Percentiles rank a stretch among this genome's conserved stretches.
These are phyloP conservation scores for Micoletzkya japonica DNA, from an alignment of 2,888 invertebrate genomes.

Conservation along the genomic window DNA sequence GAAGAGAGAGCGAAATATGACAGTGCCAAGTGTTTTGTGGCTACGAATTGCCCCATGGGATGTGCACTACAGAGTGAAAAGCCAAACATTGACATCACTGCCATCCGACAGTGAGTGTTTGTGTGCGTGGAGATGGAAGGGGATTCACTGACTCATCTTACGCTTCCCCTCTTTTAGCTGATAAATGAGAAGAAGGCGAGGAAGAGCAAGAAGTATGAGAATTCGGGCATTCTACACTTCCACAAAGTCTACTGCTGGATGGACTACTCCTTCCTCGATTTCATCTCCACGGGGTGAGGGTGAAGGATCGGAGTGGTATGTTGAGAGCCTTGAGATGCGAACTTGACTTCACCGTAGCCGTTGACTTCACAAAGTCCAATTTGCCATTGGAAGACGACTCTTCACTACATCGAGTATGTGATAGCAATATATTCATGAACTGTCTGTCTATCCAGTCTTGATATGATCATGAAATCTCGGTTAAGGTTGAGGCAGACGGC, in stretches of 20 bases:
- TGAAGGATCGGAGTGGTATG: background rate
- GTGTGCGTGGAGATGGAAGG: constrained; percentile 3
- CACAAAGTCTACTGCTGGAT: constrained; percentile 46
- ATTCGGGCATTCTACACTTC: constrained; percentile 50
- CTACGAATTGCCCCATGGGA: too few species aligned
- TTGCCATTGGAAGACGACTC: constrained; percentile 52
- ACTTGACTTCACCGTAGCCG: constrained; percentile 50
- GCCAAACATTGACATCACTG: too few species aligned
- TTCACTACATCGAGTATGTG: constrained; percentile 42
- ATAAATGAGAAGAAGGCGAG: constrained; percentile 53
- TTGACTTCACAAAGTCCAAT: constrained; percentile 54
- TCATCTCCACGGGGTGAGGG: constrained; percentile 47
- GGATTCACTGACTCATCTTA: background rate
- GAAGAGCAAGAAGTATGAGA: constrained; percentile 50
- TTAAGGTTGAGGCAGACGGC: constrained; percentile 20
- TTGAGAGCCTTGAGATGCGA: constrained; percentile 22
- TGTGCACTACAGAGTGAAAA: too few species aligned
- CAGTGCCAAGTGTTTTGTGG: too few species aligned
- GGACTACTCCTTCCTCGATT: constrained; percentile 54
- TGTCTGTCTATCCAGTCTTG: background rate
- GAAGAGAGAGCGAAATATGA: background rate
- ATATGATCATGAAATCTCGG: background rate
- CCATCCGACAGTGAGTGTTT: constrained; percentile 1
- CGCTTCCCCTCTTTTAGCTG: constrained; percentile 37
- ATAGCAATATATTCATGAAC: background rate